phyloP scores from a whole-genome alignment of 2,113 vertebrate species.

The Osmerus eperlanus region DNA sequence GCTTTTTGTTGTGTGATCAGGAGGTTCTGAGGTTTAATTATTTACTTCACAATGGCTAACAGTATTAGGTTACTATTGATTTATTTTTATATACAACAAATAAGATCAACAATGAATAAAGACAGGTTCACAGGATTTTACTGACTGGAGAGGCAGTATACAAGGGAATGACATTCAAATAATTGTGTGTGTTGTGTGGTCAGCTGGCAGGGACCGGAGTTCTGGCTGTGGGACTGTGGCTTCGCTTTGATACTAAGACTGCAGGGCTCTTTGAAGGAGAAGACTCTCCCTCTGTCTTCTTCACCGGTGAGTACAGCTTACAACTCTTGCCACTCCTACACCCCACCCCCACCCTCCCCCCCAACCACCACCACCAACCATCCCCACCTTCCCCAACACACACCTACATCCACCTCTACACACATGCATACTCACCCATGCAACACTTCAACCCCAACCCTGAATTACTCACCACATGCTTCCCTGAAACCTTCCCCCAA shows the following conservation, averaged over 20 bases:
- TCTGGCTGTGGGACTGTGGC: conserved; percentile 89
- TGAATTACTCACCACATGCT: neutral
- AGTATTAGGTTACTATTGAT: too few species aligned
- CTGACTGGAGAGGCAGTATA: too few species aligned
- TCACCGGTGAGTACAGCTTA: conserved; percentile 78
- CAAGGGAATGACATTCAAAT: neutral
- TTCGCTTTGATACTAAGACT: conserved; percentile 88
- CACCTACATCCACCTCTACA: neutral
- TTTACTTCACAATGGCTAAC: too few species aligned
- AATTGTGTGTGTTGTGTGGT: conserved; percentile 8
- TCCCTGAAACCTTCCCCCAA: neutral
- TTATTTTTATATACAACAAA: too few species aligned
- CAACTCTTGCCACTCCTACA: neutral
- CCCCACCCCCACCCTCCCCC: too few species aligned
- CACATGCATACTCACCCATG: neutral
- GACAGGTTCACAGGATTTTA: too few species aligned
- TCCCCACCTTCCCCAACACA: neutral
- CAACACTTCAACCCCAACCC: neutral
- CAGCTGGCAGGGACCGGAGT: conserved; percentile 89
- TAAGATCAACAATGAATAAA: too few species aligned
- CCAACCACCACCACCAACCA: too few species aligned
- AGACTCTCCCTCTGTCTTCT: conserved; percentile 73
- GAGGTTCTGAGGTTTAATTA: too few species aligned
- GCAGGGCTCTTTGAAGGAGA: conserved; percentile 79
- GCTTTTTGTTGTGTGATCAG: too few species aligned